Base-by-base conservation (phyloP, 2,113 vertebrate genomes). In the Cyphomyrus plagiostoma region DNA sequence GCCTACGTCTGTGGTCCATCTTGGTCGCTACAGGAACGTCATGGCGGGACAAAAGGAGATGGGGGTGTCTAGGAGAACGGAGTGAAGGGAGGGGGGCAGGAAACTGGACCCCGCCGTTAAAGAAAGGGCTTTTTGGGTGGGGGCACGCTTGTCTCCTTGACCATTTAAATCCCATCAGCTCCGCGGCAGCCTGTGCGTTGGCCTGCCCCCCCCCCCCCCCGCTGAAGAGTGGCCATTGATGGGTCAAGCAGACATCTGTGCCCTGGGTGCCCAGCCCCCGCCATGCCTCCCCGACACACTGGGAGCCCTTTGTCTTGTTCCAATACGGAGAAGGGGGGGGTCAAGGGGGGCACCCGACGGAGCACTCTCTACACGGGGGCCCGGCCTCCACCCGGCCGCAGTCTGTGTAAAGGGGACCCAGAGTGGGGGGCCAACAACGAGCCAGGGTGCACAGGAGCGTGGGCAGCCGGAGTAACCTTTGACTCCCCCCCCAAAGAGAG, bases 141-240 rank as follows among this genome's bases (percentile, higher is more conserved):
- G 92, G 91, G 95, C 96, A 96, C 93, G 95, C 95, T 94, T 95
- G 94, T 97, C 96, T 95, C 94, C 94, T 94, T 94, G 94, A 96
- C 95, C 93, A 93, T 96, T 94, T 96, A 96, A 97, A 98, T 97
- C 97, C 96, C 97, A 95, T 92, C 94, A 96, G 96, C 97, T 97
- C 96, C 97, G 94, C 95, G 93, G 94, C 93, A 94, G 93, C 94
- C 93, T 93, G 89, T 95, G 97, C 95, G 97, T 98, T 97, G 97
- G 97, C 95, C 96, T 95, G 93, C n/a, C n/a, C 93, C 86, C 96
- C 26, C 85, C 49, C 50, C 85, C 48, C 85, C 49, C 50, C 23
- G 26, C 96, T 95, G 97, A 97, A 98, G 97, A 97, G 96, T 95
- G 91, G 93, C 96, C 96, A 98, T 98, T 98, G 97, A 98, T 96